Evolutionary conservation across 37 sponge, comb jelly and placozoan genomes (phyloP), one percentile per base, ranked within the genome.

Genomic region (Crambe crambe): DNA sequence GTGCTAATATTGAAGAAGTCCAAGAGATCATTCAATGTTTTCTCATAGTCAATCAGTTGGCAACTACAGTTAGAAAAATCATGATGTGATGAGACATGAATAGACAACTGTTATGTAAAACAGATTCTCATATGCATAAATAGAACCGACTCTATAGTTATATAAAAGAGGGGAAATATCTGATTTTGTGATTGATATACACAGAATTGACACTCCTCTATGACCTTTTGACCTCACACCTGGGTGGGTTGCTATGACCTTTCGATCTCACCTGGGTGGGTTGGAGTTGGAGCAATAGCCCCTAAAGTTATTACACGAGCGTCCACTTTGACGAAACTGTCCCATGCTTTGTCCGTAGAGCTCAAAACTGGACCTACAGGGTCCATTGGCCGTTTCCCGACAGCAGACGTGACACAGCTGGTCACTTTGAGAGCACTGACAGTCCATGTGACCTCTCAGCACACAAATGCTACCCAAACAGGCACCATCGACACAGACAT

Each of bases 281-380:
- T 32, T 74, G n/a, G 27, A 31, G 25, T 59, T 32, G 78, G 70
- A 73, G 63, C 97, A 96, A 71, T 96, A 96, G 2, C 97, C 97
- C 27, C 57, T 23, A 62, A 85, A 93, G 58, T 93, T 73, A 66
- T 90, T 92, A 59, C 97, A 96, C 3, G 97, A 83, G 29, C 91
- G 56, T 2, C 97, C 97, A 2, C 88, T 44, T 0, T 56, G 80
- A 34, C 73, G 70, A 64, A 21, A 25, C 34, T 64, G 64, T 36
- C 80, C 80, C 21, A 21, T 59, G 2, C 35, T 29, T 17, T 30
- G 38, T 37, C 41, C 67, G 40, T 82, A 36, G 65, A 70, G 37
- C 9, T 37, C 35, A 39, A 80, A 79, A 32, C 80, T 58, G 64
- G 78, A 64, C 30, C 20, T 21, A 47, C 78, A 72, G 58, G 42